phyloP scores from a whole-genome alignment of 1,140 invertebrate genomes.

The Lucilia sericata region DNA sequence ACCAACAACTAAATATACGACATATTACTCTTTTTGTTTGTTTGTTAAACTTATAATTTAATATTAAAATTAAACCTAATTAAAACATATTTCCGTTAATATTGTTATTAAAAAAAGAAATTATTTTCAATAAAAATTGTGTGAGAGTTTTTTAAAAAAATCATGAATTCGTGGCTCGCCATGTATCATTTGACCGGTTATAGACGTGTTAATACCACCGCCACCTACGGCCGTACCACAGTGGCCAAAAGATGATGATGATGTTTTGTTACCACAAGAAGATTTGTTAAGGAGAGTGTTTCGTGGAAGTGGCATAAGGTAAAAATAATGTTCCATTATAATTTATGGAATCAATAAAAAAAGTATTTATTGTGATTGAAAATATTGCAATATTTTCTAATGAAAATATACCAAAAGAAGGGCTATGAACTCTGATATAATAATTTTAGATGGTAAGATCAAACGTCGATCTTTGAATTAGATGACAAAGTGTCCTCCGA shows the following conservation, averaged over 20 bases:
- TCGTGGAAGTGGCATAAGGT: conserved; percentile 51
- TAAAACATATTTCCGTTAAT: conserved; percentile 20
- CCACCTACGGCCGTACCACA: conserved; percentile 44
- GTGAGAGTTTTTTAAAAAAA: background rate
- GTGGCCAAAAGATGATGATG: conserved; percentile 29
- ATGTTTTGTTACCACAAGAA: background rate
- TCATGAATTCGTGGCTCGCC: conserved; percentile 50
- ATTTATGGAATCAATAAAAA: background rate
- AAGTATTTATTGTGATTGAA: background rate
- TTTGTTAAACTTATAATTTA: background rate
- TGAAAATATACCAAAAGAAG: no score
- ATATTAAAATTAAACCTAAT: conserved; percentile 2
- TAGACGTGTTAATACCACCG: conserved; percentile 46
- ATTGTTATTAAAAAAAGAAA: background rate
- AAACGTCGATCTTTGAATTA: no score
- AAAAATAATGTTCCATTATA: no score
- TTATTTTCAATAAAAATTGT: background rate
- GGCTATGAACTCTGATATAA: no score
- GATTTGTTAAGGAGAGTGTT: conserved; percentile 46
- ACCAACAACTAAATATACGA: background rate
- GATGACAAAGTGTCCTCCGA: no score
- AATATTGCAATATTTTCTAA: no score
- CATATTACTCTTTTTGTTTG: background rate
- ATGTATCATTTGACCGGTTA: conserved; percentile 49
- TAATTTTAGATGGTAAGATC: no score